Evolutionary conservation across 2,888 invertebrate species (phyloP).

Genomic region (Hirtodrosophila trivittata): DNA sequence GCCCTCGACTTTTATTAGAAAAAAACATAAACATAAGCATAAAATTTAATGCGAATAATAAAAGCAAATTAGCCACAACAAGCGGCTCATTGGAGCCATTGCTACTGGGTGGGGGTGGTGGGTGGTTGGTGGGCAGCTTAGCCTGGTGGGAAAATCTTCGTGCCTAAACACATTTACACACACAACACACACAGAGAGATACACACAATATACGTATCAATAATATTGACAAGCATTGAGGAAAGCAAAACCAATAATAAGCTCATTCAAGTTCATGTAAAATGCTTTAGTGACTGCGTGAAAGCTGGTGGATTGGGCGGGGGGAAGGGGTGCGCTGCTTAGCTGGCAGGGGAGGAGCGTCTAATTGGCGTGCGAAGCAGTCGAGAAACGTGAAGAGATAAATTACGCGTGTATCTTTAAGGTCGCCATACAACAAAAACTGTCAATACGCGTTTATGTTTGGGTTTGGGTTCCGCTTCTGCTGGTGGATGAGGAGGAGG

Average conservation of each 20-base stretch:
- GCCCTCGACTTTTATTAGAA: slow-evolving; percentile 62
- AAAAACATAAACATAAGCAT: slow-evolving; percentile 70
- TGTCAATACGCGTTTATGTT: slow-evolving; percentile 60
- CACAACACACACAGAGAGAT: slow-evolving; percentile 44
- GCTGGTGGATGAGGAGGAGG: background rate
- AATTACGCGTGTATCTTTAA: slow-evolving; percentile 70
- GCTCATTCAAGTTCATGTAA: slow-evolving; percentile 78
- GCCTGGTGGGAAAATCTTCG: slow-evolving; percentile 61
- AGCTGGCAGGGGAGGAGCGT: slow-evolving; percentile 1
- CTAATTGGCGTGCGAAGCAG: slow-evolving; percentile 73
- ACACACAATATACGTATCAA: slow-evolving; percentile 62
- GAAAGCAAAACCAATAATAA: slow-evolving; percentile 67
- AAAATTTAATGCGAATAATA: slow-evolving; percentile 75
- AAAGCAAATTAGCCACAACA: slow-evolving; percentile 74
- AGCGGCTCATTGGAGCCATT: slow-evolving; percentile 14
- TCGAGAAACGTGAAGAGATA: slow-evolving; percentile 51
- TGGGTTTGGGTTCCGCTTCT: slow-evolving; percentile 32
- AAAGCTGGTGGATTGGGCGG: accelerated
- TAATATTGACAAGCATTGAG: slow-evolving; percentile 65
- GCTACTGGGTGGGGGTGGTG: background rate
- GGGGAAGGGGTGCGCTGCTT: background rate
- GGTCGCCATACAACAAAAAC: slow-evolving; percentile 48
- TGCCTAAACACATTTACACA: slow-evolving; percentile 32
- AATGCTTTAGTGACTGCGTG: slow-evolving; percentile 40
- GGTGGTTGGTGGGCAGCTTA: slow-evolving; percentile 27